Evolutionary conservation across 2,113 vertebrate genomes (phyloP), one percentile per base, ranked within the genome.

Genomic region (Microcebus griseorufus): DNA sequence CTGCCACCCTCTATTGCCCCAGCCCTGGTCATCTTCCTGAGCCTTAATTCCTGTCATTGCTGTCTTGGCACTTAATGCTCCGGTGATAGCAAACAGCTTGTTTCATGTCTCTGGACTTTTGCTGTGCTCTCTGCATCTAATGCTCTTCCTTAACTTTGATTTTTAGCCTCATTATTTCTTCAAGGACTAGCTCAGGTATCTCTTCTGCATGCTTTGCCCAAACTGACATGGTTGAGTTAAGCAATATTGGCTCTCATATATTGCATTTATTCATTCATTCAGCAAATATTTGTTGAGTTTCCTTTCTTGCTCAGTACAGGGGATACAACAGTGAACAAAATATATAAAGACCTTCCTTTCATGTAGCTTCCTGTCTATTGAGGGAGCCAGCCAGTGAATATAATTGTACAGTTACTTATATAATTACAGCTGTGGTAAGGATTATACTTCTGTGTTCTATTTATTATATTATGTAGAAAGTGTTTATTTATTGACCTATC

Each of bases 331-430:
- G 37, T 69, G 42, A 94, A 58, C 11, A 87, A 91, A 90, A 76
- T 79, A 65, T 60, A 78, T 51, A 83, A 51, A 82, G 60, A 69
- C 17, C 20, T 92, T 82, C 9, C 58, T 88, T 93, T 81, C n/a
- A 18, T 93, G 76, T 84, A 84, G 60, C 20, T 72, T 37, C 58
- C 18, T 85, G 4, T 58, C 60, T 94, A 0, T 62, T 65, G 62
- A 88, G 87, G 83, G 83, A 88, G 42, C 60, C 34, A 96, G n/a
- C 20, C 73, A 91, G 5, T 93, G 93, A 88, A 80, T 76, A 45
- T 37, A 80, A 80, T 80, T 72, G 14, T 37, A 34, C 2, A 76
- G n/a, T 76, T 80, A 51, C 65, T 88, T 94, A 39, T 18, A 37
- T 48, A 45, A 93, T 83, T 92, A 82, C 0, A 83, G 25, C 69